Percentiles rank a stretch among this genome's conserved stretches.
These are phyloP conservation scores for Toxotes lorentzi DNA, from an alignment of 2,797 vertebrate genomes.

Conservation along the genomic window DNA sequence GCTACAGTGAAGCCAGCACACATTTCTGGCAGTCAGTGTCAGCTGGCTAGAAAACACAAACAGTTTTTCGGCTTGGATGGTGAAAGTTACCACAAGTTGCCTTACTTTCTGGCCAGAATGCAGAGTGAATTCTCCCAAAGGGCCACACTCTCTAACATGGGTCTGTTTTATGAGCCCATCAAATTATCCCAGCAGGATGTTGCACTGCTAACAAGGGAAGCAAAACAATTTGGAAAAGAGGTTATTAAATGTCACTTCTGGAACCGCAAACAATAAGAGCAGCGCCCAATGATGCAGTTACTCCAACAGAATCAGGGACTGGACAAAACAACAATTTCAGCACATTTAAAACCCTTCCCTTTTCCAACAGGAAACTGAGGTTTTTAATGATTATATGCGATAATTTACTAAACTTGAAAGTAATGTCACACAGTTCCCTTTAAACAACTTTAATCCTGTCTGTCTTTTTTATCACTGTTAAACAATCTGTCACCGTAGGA, in stretches of 20 bases:
- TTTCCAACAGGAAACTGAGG: background rate
- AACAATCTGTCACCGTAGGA: conserved; percentile 31
- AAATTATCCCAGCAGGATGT: conserved; percentile 52
- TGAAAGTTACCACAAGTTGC: conserved; percentile 41
- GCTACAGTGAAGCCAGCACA: conserved; percentile 12
- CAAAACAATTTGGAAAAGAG: conserved; percentile 29
- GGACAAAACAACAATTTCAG: conserved; percentile 3
- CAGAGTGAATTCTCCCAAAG: conserved; percentile 31
- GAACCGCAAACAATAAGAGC: conserved; percentile 40
- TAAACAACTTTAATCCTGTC: conserved; percentile 8
- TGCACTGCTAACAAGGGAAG: conserved; percentile 43
- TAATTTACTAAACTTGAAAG: background rate
- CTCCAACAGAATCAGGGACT: conserved; percentile 9
- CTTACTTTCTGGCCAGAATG: conserved; percentile 38
- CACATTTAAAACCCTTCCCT: background rate
- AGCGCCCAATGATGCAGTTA: conserved; percentile 10
- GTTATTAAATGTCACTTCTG: conserved; percentile 38
- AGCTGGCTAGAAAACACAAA: conserved; percentile 43
- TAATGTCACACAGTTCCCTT: conserved; percentile 7
- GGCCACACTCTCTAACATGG: conserved; percentile 17
- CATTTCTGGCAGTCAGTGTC: conserved; percentile 38
- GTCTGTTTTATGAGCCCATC: conserved; percentile 40
- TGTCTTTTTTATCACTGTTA: conserved; percentile 9
- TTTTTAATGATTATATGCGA: conserved; percentile 6
- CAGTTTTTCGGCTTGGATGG: conserved; percentile 43